A percentile compares a stretch with the other conserved stretches of the same genome.
Conservation (phyloP, 2,888 invertebrate genomes). For the Serripes groenlandicus region DNA sequence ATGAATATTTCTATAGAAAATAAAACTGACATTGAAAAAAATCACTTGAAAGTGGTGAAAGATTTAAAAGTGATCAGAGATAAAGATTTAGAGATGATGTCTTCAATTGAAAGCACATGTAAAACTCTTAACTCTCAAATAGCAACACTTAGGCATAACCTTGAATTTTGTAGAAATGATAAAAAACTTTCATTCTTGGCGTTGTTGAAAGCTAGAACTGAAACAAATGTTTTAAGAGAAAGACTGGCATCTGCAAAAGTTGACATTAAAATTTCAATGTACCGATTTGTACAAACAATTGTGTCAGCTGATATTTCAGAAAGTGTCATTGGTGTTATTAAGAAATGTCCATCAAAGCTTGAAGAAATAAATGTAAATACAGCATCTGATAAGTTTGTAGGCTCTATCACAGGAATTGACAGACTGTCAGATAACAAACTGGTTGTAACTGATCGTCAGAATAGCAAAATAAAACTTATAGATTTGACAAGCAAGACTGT, state of each 20-base stretch:
- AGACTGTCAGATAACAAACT: background rate
- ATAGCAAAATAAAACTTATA: background rate
- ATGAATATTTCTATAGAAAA: background rate
- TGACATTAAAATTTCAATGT: background rate
- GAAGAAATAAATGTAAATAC: background rate
- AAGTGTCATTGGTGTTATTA: background rate
- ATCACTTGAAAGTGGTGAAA: background rate
- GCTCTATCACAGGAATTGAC: background rate
- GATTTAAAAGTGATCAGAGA: background rate
- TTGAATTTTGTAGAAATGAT: background rate
- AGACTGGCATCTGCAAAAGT: background rate
- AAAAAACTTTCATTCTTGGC: background rate
- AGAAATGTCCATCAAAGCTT: background rate
- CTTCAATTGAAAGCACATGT: background rate
- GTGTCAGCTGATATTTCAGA: background rate
- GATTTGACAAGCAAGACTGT: background rate
- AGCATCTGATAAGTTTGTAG: background rate
- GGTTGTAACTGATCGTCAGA: background rate
- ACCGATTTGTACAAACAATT: background rate
- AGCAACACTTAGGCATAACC: background rate
- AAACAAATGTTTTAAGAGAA: background rate
- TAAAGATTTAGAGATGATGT: background rate
- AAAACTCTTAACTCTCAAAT: background rate
- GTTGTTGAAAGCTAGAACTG: background rate
- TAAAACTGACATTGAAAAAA: background rate